Conservation (phyloP, 2,888 invertebrate genomes). For the Lepidochitona cinerea region DNA sequence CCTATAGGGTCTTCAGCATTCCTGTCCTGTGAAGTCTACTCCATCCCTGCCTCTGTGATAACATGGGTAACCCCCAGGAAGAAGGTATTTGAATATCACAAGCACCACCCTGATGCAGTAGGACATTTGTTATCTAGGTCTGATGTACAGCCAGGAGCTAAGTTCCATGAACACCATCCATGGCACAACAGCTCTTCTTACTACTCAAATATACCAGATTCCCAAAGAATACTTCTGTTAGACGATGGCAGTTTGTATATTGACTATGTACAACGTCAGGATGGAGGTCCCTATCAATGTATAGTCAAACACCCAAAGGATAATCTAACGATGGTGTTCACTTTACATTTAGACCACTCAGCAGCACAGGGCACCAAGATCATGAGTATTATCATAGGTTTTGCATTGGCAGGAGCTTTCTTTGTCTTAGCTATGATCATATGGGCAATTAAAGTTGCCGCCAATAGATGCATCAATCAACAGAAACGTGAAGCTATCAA, state of each 20-base stretch:
- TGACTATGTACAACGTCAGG: slow-evolving; percentile 76
- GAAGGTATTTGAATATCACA: slow-evolving; percentile 41
- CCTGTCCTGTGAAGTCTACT: slow-evolving; percentile 83
- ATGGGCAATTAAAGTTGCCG: slow-evolving; percentile 76
- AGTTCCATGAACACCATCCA: slow-evolving; percentile 44
- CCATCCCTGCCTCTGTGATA: slow-evolving; percentile 84
- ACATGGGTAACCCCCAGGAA: slow-evolving; percentile 79
- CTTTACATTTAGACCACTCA: slow-evolving; percentile 81
- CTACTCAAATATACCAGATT: slow-evolving; percentile 24
- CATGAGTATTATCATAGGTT: slow-evolving; percentile 86
- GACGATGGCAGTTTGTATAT: slow-evolving; percentile 86
- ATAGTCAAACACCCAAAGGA: slow-evolving; percentile 87
- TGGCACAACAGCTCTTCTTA: slow-evolving; percentile 52
- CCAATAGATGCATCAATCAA: slow-evolving; percentile 54
- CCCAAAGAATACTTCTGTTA: slow-evolving; percentile 77
- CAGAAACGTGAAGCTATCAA: slow-evolving; percentile 68
- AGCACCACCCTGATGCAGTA: slow-evolving; percentile 40
- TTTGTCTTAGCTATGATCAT: slow-evolving; percentile 84
- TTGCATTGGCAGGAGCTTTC: slow-evolving; percentile 84
- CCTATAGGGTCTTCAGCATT: slow-evolving; percentile 76
- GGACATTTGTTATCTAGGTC: slow-evolving; percentile 34
- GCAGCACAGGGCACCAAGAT: slow-evolving; percentile 88
- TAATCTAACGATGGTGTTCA: slow-evolving; percentile 82
- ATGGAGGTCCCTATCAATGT: slow-evolving; percentile 88
- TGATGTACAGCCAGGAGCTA: slow-evolving; percentile 26